A percentile compares a stretch with the other conserved stretches of the same genome.
Evolutionary conservation across 2,888 invertebrate genomes (phyloP).

Genomic region (Slavum lentiscoides): DNA sequence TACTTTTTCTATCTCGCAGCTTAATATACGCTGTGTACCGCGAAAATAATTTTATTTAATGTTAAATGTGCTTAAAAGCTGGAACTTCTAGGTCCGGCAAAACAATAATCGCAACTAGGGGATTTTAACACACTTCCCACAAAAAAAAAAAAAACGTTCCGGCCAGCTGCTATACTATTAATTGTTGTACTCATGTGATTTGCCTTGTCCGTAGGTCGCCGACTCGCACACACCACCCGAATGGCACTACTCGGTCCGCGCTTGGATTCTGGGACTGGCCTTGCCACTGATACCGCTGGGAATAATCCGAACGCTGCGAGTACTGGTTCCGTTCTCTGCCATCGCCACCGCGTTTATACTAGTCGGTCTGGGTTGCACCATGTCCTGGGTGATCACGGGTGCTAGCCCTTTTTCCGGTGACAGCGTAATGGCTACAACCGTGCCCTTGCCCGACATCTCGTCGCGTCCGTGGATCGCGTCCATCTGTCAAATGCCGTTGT

Average conservation of each 20-base stretch:
- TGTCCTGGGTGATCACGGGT: slow-evolving; percentile 69
- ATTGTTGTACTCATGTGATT: too few species aligned
- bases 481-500: slow-evolving; percentile 71
- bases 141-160: too few species aligned
- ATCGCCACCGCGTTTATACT: slow-evolving; percentile 82
- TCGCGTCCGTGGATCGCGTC: slow-evolving; percentile 62
- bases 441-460: slow-evolving; percentile 64
- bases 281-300: slow-evolving; percentile 73
- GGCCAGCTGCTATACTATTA: too few species aligned
- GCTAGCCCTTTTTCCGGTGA: slow-evolving; percentile 58
- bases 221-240: slow-evolving; percentile 55
- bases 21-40: too few species aligned
- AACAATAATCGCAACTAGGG: too few species aligned
- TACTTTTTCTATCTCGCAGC: too few species aligned
- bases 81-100: too few species aligned
- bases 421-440: slow-evolving; percentile 65
- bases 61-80: too few species aligned
- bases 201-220: slow-evolving; percentile 56
- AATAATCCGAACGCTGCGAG: slow-evolving; percentile 77
- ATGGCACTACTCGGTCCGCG: slow-evolving; percentile 61
- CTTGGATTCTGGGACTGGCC: slow-evolving; percentile 71
- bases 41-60: too few species aligned
- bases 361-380: slow-evolving; percentile 65
- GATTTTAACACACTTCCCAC: too few species aligned
- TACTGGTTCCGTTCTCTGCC: slow-evolving; percentile 85